These are phyloP conservation scores for Menidia menidia DNA, from an alignment of 2,797 vertebrate species.

Conservation along the genomic window DNA sequence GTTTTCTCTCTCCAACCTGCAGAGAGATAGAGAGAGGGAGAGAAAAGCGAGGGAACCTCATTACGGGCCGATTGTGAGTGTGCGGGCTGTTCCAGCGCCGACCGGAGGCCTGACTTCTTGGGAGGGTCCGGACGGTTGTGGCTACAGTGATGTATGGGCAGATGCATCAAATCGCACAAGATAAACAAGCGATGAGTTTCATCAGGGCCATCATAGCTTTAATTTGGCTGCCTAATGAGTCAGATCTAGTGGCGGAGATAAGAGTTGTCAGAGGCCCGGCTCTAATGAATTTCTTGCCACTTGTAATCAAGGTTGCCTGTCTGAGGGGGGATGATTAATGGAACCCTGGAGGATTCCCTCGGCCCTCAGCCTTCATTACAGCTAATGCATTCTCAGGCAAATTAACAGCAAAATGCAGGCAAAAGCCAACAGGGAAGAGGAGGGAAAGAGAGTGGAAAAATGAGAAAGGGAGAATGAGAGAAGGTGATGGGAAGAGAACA, in stretches of 20 bases:
- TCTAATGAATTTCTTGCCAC: slow-evolving; percentile 99
- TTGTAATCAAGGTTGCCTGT: slow-evolving; percentile 99
- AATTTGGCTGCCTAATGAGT: slow-evolving; percentile 97
- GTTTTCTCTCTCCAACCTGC: slow-evolving; percentile 58
- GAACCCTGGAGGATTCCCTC: slow-evolving; percentile 94
- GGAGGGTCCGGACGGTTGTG: slow-evolving; percentile 76
- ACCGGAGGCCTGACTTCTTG: slow-evolving; percentile 78
- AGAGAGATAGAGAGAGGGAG: slow-evolving; percentile 28
- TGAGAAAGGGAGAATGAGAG: slow-evolving; percentile 50
- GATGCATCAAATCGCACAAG: slow-evolving; percentile 97
- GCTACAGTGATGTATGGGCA: slow-evolving; percentile 88
- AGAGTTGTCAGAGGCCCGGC: slow-evolving; percentile 95
- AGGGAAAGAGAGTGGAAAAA: slow-evolving; percentile 44
- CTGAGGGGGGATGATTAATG: slow-evolving; percentile 96
- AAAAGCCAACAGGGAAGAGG: slow-evolving; percentile 74
- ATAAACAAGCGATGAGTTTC: slow-evolving; percentile 98
- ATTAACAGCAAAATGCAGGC: slow-evolving; percentile 86
- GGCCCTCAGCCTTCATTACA: slow-evolving; percentile 94
- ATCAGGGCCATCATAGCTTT: slow-evolving; percentile 97
- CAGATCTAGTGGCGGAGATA: slow-evolving; percentile 95
- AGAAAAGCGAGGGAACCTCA: slow-evolving; percentile 44
- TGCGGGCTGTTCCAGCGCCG: slow-evolving; percentile 54
- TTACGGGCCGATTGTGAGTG: slow-evolving; percentile 56
- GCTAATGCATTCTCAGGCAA: slow-evolving; percentile 92
- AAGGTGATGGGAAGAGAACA: slow-evolving; percentile 52